Percentiles rank a stretch among this genome's conserved stretches.
Conservation (phyloP, 2,797 vertebrate genomes). For the Anguilla obscura region DNA sequence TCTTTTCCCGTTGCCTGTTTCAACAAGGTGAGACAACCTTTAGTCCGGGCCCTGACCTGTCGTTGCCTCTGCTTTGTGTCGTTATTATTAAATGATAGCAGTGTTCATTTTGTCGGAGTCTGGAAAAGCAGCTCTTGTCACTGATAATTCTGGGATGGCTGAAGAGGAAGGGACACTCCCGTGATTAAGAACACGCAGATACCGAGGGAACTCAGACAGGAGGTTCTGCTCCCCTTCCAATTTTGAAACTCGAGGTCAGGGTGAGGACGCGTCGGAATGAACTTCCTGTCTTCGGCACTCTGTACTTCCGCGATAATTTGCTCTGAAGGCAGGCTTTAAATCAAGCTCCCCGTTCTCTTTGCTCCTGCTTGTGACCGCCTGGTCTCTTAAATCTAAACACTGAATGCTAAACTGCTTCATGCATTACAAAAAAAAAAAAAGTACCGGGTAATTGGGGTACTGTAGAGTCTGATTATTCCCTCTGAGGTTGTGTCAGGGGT, state of each 20-base stretch:
- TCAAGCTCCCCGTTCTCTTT: not conserved
- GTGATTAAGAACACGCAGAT: slow-evolving; percentile 26
- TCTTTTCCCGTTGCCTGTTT: not conserved
- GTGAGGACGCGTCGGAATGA: not conserved
- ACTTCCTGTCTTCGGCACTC: not conserved
- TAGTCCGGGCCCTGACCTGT: not conserved
- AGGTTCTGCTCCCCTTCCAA: not conserved
- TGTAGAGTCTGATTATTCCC: not conserved
- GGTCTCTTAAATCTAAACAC: not conserved
- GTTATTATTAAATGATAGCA: not conserved
- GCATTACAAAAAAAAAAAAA: too few relatives aligned
- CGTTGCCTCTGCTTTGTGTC: not conserved
- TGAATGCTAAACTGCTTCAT: not conserved
- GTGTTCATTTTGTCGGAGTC: not conserved
- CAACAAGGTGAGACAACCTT: not conserved
- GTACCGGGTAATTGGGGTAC: not conserved
- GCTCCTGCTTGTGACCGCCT: not conserved
- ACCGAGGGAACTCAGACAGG: too few relatives aligned
- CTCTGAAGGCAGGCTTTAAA: not conserved
- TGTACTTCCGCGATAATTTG: not conserved
- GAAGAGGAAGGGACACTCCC: not conserved
- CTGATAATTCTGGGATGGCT: not conserved
- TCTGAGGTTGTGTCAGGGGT: not conserved
- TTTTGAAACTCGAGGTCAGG: not conserved
- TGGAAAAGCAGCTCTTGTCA: slow-evolving; percentile 12